Evolutionary conservation across 2,888 invertebrate species (phyloP).

Genomic region (Linnaemya vulpina): DNA sequence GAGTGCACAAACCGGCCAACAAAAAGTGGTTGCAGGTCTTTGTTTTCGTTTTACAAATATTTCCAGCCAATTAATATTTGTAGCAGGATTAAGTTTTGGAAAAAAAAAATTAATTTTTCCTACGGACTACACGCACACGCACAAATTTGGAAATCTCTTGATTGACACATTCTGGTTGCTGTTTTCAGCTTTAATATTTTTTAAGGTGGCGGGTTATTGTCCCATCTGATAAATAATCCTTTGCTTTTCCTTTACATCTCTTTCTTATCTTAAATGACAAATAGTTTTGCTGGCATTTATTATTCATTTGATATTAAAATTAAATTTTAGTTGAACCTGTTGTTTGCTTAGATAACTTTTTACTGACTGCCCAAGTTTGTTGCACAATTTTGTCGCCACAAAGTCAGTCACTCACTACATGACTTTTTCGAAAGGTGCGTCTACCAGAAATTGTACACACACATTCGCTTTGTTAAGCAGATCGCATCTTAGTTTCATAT

Average conservation of each 20-base stretch:
- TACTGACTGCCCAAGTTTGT: not conserved
- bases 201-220: slow-evolving; percentile 34
- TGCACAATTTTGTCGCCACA: slow-evolving; percentile 46
- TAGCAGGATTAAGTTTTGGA: slow-evolving; percentile 64
- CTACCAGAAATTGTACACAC: slow-evolving; percentile 43
- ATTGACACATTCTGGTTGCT: slow-evolving; percentile 52
- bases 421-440: slow-evolving; percentile 65
- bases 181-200: slow-evolving; percentile 30
- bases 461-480: slow-evolving; percentile 6
- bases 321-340: slow-evolving; percentile 49
- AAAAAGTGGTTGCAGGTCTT: slow-evolving; percentile 29
- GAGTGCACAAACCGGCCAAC: not conserved
- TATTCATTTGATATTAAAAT: slow-evolving; percentile 3
- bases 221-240: slow-evolving; percentile 11
- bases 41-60: not conserved
- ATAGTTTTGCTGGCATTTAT: slow-evolving; percentile 4
- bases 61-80: slow-evolving; percentile 66
- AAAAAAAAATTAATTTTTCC: not conserved
- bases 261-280: not conserved
- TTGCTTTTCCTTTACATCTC: not conserved
- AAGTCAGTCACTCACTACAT: slow-evolving; percentile 3
- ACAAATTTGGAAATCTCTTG: slow-evolving; percentile 43
- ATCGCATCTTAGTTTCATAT: slow-evolving; percentile 55
- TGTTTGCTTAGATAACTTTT: slow-evolving; percentile 16
- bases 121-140: not conserved